Percentiles rank a stretch among this genome's conserved stretches.
These are phyloP conservation scores for Passer domesticus DNA, from an alignment of 2,113 vertebrate species.

Conservation along the genomic window DNA sequence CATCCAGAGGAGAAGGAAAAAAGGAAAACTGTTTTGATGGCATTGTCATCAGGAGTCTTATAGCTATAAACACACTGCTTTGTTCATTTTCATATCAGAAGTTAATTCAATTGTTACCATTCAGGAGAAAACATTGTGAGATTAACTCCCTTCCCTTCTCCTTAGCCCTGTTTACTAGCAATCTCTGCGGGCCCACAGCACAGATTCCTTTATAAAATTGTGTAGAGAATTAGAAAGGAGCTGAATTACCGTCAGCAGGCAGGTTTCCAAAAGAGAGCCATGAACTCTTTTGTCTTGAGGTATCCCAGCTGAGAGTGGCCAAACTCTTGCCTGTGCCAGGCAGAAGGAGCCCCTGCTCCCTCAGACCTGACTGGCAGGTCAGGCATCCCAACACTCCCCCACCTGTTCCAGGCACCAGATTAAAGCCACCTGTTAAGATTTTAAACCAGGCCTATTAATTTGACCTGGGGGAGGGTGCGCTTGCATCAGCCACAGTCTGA, in stretches of 20 bases:
- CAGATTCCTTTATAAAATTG: neutral
- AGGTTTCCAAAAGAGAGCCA: neutral
- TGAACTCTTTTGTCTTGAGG: rapidly evolving
- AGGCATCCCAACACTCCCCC: rapidly evolving
- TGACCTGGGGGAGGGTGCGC: neutral
- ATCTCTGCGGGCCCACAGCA: neutral
- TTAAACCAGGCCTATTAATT: neutral
- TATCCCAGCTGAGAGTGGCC: rapidly evolving
- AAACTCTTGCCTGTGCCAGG: rapidly evolving
- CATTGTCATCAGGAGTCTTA: neutral
- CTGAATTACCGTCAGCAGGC: rapidly evolving
- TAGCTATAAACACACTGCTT: neutral
- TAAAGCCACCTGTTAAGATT: neutral
- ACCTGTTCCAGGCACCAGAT: neutral
- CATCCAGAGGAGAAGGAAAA: neutral
- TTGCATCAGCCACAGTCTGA: neutral
- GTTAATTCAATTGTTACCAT: neutral
- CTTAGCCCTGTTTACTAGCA: rapidly evolving
- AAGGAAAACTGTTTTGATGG: neutral
- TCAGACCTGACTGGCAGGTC: neutral
- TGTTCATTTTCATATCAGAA: neutral
- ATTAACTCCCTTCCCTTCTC: neutral
- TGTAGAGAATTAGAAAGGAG: neutral
- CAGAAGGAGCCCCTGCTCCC: neutral
- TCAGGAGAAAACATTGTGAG: neutral